These are phyloP conservation scores for Drosophila arawakana DNA, from an alignment of 1,140 invertebrate genomes.

Conservation along the genomic window DNA sequence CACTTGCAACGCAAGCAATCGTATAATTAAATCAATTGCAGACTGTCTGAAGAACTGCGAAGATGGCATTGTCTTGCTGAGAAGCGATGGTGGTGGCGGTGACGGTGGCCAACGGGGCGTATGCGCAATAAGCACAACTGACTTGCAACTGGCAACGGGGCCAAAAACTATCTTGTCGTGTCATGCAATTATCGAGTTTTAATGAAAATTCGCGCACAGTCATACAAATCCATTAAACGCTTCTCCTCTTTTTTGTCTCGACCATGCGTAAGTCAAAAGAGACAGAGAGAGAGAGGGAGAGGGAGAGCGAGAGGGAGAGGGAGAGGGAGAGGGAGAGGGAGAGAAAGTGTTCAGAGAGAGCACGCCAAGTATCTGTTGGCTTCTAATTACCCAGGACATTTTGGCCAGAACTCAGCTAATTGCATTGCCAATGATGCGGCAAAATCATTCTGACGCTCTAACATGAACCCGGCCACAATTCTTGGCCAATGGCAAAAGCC, in stretches of 20 bases:
- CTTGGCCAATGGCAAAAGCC: conserved; percentile 33
- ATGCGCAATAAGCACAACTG: conserved; percentile 28
- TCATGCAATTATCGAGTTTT: conserved; percentile 81
- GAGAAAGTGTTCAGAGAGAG: not conserved
- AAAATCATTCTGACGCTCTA: conserved; percentile 66
- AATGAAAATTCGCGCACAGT: conserved; percentile 76
- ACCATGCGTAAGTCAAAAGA: not conserved
- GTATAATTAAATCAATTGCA: conserved; percentile 56
- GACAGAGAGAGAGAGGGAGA: not conserved
- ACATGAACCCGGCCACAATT: conserved; percentile 8
- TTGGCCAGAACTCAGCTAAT: conserved; percentile 56
- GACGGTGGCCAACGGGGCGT: not conserved
- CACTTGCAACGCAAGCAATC: conserved; percentile 42
- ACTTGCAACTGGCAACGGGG: not conserved
- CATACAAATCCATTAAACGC: conserved; percentile 62
- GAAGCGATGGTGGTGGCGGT: not conserved
- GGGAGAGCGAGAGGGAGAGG: not conserved
- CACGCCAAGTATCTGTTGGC: conserved; percentile 28
- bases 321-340: not conserved
- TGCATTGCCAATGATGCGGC: conserved; percentile 77
- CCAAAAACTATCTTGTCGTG: conserved; percentile 63
- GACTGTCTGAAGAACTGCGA: conserved; percentile 1
- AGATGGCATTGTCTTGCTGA: conserved; percentile 8
- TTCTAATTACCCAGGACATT: conserved; percentile 68
- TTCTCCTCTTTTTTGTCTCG: conserved; percentile 9